These are phyloP conservation scores for Drosophila jambulina DNA, from an alignment of 1,140 invertebrate genomes.

Conservation along the genomic window DNA sequence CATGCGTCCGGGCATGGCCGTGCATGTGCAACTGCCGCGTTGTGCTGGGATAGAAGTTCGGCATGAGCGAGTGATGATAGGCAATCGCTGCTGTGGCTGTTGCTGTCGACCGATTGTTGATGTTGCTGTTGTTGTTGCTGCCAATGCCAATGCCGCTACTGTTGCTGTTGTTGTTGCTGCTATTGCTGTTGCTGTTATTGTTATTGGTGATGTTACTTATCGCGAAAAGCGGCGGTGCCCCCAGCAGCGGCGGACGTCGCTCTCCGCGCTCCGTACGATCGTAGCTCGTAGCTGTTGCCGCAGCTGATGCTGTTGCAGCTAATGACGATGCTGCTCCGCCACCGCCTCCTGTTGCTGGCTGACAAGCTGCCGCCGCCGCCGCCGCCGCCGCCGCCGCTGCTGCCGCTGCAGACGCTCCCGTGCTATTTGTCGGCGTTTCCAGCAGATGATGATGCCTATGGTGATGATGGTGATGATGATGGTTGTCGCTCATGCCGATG, in stretches of 20 bases:
- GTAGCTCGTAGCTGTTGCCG: not conserved
- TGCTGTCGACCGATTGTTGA: conserved; percentile 16
- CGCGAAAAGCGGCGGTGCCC: conserved; percentile 20
- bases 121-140: conserved; percentile 13
- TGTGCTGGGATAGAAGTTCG: conserved; percentile 43
- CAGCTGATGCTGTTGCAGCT: too few relatives aligned
- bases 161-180: not conserved
- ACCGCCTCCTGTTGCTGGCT: conserved; percentile 10
- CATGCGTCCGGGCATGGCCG: conserved; percentile 18
- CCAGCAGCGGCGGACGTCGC: conserved; percentile 28
- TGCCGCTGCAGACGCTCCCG: conserved; percentile 14
- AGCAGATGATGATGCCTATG: conserved; percentile 71
- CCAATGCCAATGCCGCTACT: not conserved
- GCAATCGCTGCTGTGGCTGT: conserved; percentile 16
- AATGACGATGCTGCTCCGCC: conserved; percentile 17
- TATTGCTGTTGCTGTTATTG: conserved; percentile 7
- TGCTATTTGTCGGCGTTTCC: conserved; percentile 46
- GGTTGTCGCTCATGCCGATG: conserved; percentile 41
- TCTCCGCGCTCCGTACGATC: conserved; percentile 11
- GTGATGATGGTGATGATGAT: conserved; percentile 74
- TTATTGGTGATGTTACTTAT: not conserved
- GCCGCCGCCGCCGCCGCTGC: conserved; percentile 14
- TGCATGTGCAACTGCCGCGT: conserved; percentile 31
- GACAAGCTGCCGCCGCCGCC: not conserved
- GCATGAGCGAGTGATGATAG: conserved; percentile 54